Percentiles rank a stretch among this genome's conserved stretches.
Evolutionary conservation across 2,113 vertebrate genomes (phyloP).

Genomic region (Herpailurus yagouaroundi): DNA sequence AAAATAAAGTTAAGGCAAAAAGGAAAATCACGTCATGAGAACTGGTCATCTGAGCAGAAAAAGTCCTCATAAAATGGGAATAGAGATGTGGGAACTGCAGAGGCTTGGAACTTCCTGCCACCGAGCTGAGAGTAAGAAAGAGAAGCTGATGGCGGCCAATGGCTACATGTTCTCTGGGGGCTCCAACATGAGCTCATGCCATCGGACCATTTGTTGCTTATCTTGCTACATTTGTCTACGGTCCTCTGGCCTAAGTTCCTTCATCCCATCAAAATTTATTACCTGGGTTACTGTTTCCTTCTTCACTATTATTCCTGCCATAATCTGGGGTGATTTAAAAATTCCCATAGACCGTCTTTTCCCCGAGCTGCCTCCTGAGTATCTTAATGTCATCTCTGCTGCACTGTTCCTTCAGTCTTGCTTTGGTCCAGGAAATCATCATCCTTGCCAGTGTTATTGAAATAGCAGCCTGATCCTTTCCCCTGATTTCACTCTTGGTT

Average conservation of each 20-base stretch:
- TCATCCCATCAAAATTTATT: neutral
- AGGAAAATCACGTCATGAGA: neutral
- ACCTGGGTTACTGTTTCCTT: neutral
- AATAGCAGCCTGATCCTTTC: neutral
- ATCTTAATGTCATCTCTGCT: rapidly evolving
- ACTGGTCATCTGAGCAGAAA: neutral
- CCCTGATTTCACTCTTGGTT: neutral
- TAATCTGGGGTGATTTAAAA: neutral
- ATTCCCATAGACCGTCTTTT: neutral
- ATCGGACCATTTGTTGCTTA: rapidly evolving
- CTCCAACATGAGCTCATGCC: rapidly evolving
- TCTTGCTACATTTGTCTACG: no score
- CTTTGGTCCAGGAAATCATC: neutral
- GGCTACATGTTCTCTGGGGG: rapidly evolving
- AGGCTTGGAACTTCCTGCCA: no score
- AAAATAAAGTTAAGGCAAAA: neutral
- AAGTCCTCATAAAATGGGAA: neutral
- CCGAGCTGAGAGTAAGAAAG: no score
- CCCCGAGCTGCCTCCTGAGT: neutral
- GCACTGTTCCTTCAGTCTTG: rapidly evolving
- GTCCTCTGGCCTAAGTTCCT: neutral
- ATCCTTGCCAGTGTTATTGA: neutral
- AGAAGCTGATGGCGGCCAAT: rapidly evolving
- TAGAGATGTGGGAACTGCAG: no score
- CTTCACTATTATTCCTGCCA: no score